Evolutionary conservation across 2,113 vertebrate species (phyloP).

Genomic region (Pandion haliaetus): DNA sequence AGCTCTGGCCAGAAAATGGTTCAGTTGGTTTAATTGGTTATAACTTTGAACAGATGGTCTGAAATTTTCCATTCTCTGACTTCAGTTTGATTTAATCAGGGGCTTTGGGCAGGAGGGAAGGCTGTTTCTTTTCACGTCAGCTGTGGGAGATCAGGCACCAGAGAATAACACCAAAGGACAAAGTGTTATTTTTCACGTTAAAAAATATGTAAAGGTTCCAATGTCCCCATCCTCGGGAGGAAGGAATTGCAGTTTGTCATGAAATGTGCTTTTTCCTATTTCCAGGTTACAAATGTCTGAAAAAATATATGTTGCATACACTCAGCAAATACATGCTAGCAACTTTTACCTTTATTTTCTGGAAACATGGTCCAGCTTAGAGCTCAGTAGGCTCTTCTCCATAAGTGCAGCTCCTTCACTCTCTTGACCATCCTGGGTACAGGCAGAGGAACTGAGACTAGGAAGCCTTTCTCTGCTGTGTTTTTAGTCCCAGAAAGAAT

Average conservation of each 20-base stretch:
- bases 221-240: background rate
- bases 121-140: background rate
- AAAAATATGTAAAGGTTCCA: background rate
- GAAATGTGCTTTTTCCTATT: background rate
- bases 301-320: background rate
- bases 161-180: background rate
- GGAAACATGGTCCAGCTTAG: background rate
- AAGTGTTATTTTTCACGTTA: background rate
- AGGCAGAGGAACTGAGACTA: background rate
- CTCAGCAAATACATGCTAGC: background rate
- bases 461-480: background rate
- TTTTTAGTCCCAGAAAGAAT: background rate
- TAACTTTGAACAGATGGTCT: slow-evolving; percentile 26
- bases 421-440: background rate
- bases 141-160: background rate
- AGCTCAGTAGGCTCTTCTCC: background rate
- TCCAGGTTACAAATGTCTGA: background rate
- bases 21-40: slow-evolving; percentile 34
- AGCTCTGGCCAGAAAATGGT: background rate
- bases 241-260: background rate
- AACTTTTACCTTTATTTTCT: background rate
- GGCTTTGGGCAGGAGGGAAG: background rate
- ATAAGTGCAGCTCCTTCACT: background rate
- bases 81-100: slow-evolving; percentile 15
- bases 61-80: slow-evolving; percentile 16